A percentile compares a stretch with the other conserved stretches of the same genome.
These are phyloP conservation scores for Acyrthosiphon pisum DNA, from an alignment of 1,140 invertebrate species.

Conservation along the genomic window DNA sequence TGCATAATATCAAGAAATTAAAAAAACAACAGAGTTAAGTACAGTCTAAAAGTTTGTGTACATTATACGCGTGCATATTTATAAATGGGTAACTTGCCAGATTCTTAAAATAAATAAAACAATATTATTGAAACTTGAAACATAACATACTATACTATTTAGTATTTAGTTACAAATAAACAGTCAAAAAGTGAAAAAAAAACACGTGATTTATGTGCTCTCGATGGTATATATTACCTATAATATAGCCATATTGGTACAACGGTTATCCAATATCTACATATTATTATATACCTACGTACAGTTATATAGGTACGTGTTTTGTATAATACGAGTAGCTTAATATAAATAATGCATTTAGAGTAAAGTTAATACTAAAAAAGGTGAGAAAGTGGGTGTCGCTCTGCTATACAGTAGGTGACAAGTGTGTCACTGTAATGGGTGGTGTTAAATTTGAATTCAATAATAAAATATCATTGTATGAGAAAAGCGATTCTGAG, in stretches of 20 bases:
- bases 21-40: background rate
- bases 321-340: too few species aligned
- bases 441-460: too few species aligned
- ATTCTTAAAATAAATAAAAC: constrained; percentile 42
- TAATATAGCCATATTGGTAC: background rate
- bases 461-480: too few species aligned
- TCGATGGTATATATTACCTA: background rate
- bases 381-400: too few species aligned
- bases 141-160: background rate
- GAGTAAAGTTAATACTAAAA: too few species aligned
- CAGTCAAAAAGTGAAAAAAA: background rate
- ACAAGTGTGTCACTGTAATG: too few species aligned
- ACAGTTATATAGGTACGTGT: too few species aligned
- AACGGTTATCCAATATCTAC: background rate
- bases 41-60: background rate
- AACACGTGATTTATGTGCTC: background rate
- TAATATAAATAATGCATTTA: too few species aligned
- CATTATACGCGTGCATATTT: background rate
- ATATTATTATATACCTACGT: too few species aligned
- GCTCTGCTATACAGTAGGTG: too few species aligned
- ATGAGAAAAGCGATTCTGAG: too few species aligned
- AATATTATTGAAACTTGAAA: background rate
- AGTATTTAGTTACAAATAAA: constrained; percentile 1
- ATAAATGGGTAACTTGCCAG: constrained; percentile 22
- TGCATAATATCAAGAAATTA: background rate